These are phyloP conservation scores for Apamea sordens DNA, from an alignment of 2,888 invertebrate species.

Conservation along the genomic window DNA sequence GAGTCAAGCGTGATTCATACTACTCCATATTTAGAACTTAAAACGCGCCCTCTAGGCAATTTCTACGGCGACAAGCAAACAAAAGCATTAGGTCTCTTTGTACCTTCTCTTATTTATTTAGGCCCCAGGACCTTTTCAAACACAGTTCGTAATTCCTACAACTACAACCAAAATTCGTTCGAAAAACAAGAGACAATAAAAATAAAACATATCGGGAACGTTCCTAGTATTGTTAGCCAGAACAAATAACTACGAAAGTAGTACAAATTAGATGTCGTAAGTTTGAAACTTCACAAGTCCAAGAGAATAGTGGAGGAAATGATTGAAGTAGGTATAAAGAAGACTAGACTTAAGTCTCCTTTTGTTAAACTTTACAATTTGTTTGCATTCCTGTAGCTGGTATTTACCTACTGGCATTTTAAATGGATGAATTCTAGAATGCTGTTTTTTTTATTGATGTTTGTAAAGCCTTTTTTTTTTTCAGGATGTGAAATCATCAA, in stretches of 20 bases:
- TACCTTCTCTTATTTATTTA: constrained; percentile 30
- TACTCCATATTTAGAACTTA: not conserved
- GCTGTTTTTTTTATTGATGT: not conserved
- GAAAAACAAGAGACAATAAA: constrained; percentile 12
- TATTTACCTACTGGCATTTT: not conserved
- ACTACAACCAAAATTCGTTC: not conserved
- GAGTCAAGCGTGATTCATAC: not conserved
- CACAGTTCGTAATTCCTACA: not conserved
- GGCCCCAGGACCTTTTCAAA: constrained; percentile 5
- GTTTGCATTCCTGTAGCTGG: constrained; percentile 21
- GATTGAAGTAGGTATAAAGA: constrained; percentile 53
- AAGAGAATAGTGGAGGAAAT: constrained; percentile 49
- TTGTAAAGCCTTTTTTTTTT: too few species aligned
- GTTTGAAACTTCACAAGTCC: constrained; percentile 54
- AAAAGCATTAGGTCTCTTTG: constrained; percentile 5
- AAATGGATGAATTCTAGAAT: not conserved
- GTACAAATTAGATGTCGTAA: constrained; percentile 55
- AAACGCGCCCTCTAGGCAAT: not conserved
- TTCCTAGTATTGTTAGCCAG: constrained; percentile 28
- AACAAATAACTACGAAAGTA: constrained; percentile 56
- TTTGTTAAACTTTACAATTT: constrained; percentile 46
- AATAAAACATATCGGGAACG: constrained; percentile 42
- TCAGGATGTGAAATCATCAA: too few species aligned
- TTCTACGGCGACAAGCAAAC: not conserved
- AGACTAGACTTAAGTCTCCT: constrained; percentile 16